Base-by-base conservation (phyloP, 2,888 invertebrate species). In the Chrysotoxum bicinctum region DNA sequence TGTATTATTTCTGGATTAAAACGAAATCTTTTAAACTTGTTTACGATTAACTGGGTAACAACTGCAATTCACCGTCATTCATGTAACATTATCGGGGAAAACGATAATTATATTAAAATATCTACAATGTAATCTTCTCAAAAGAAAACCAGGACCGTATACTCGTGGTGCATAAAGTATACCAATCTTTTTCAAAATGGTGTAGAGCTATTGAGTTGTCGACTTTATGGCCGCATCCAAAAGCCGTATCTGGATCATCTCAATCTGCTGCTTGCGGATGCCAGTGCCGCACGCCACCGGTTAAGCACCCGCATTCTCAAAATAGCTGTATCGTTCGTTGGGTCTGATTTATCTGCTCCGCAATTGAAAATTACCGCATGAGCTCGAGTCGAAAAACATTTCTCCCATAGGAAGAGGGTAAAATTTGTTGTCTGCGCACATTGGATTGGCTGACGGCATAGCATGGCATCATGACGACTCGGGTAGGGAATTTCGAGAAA, bases 321-420 rank as follows among this genome's bases (percentile, higher is more conserved):
- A 85, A 85, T 81, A 85, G 85, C 72, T 48, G 8, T 56, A 40
- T 43, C 19, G 54, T 43, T 72, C n/a, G 68, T 40, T 62, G 35
- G 62, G 72, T 48, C 76, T 85, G 85, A 85, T 85, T 85, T 85
- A 85, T 85, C 73, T 85, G 76, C 72, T 80, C 69, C 62, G 72
- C 85, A 81, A 81, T 80, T 85, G 73, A 85, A 85, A 85, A 85
- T 85, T 76, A 76, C 85, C 81, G 72, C 69, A 73, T 81, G 76
- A 81, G 35, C 66, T 40, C 43, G 75, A 54, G 45, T 40, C 43
- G 75, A 54, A 64, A 58, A 75, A 50, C 54, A 70, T 52, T 73
- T 32, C n/a, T 40, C 43, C 16, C 30, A 45, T 32, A 23, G 40
- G 45, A 60, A 76, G 50, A 32, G 37, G 56, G 37, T 68, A 84